phyloP scores from a whole-genome alignment of 2,797 vertebrate genomes.

The Darevskia nairensis region DNA sequence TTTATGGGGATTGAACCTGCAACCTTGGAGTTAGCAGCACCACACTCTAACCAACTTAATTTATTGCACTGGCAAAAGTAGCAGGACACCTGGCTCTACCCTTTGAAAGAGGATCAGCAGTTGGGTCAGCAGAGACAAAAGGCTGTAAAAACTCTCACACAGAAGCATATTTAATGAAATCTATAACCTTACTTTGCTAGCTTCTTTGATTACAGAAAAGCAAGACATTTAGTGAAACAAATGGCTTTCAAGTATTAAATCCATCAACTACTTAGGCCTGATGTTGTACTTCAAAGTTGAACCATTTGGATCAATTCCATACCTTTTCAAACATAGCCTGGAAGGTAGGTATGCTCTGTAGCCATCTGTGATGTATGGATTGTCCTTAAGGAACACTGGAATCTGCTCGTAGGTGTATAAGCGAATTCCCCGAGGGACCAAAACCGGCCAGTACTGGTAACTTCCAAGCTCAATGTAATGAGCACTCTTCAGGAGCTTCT shows the following conservation, averaged over 20 bases:
- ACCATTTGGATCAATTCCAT: constrained; percentile 17
- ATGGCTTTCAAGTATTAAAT: not conserved
- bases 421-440: constrained; percentile 92
- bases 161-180: not conserved
- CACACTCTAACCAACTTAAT: not conserved
- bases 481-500: constrained; percentile 87
- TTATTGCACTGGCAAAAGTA: not conserved
- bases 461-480: constrained; percentile 95
- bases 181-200: not conserved
- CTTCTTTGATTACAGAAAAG: not conserved
- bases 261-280: not conserved
- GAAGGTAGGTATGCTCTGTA: constrained; percentile 96
- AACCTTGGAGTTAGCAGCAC: no score
- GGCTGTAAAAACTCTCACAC: not conserved
- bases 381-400: constrained; percentile 91
- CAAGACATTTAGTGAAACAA: not conserved
- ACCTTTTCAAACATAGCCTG: constrained; percentile 95
- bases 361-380: constrained; percentile 97
- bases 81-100: not conserved
- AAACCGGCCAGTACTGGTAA: constrained; percentile 96
- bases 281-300: not conserved
- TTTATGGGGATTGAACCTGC: not conserved
- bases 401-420: constrained; percentile 97
- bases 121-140: not conserved
- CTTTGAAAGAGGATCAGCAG: not conserved